These are phyloP conservation scores for Nematostella vectensis DNA, from an alignment of 92 coral and sea anemone genomes.

Conservation along the genomic window DNA sequence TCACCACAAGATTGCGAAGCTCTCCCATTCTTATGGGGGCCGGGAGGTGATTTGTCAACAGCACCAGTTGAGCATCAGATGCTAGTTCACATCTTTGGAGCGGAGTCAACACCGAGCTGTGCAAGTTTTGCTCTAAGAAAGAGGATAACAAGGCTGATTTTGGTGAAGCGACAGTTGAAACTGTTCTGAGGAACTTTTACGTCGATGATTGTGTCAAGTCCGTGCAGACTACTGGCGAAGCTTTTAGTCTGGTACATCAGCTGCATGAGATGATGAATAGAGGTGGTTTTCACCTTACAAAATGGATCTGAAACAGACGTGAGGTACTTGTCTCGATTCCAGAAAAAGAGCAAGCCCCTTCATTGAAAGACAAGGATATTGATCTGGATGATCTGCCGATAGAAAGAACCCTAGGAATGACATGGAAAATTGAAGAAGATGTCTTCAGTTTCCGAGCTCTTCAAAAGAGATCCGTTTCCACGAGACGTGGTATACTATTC, in stretches of 20 bases:
- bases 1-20: conserved; percentile 5
- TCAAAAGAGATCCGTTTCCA: conserved; percentile 6
- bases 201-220: conserved; percentile 31
- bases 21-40: conserved; percentile 24
- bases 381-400: conserved; percentile 18
- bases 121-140: conserved; percentile 20
- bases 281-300: conserved; percentile 31
- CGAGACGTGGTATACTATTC: conserved; percentile 30
- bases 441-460: conserved; percentile 13
- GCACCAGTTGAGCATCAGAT: conserved; percentile 12
- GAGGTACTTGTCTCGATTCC: conserved; percentile 23
- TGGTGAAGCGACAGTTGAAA: conserved; percentile 10
- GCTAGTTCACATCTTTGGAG: conserved; percentile 17
- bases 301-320: conserved; percentile 19
- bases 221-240: conserved; percentile 1
- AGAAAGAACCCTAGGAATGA: conserved; percentile 18
- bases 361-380: conserved; percentile 11
- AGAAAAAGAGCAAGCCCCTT: conserved; percentile 6
- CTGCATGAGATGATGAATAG: conserved; percentile 2
- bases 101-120: conserved; percentile 18
- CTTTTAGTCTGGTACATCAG: neutral
- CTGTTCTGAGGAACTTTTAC: conserved; percentile 24
- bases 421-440: conserved; percentile 23
- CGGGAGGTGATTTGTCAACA: conserved; percentile 6
- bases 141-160: conserved; percentile 10